A percentile compares a stretch with the other conserved stretches of the same genome.
Evolutionary conservation across 1,140 invertebrate species (phyloP).

Genomic region (Lordiphosa mommai): DNA sequence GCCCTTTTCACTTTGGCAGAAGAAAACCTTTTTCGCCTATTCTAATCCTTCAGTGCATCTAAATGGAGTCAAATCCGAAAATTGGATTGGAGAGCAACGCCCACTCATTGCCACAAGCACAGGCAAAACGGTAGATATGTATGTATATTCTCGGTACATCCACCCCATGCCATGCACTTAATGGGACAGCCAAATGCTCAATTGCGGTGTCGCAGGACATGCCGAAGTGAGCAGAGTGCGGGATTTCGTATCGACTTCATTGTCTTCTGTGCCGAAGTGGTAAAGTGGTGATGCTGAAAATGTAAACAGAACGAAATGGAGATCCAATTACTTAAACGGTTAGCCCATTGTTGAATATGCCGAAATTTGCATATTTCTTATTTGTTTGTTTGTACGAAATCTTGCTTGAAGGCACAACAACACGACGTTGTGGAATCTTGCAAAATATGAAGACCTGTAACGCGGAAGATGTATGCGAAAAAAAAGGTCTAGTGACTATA

Average conservation of each 20-base stretch:
- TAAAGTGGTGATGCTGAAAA: conserved; percentile 42
- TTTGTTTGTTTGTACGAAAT: conserved; percentile 10
- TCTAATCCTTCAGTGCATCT: conserved; percentile 63
- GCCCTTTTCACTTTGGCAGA: conserved; percentile 35
- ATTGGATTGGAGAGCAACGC: conserved; percentile 76
- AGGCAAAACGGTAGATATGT: conserved; percentile 11
- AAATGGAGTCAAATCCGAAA: conserved; percentile 73
- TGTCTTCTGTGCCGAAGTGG: conserved; percentile 39
- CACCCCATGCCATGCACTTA: conserved; percentile 38
- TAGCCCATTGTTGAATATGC: conserved; percentile 68
- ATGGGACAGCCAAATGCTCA: conserved; percentile 73
- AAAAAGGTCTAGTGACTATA: too few species aligned
- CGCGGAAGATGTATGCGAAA: too few species aligned
- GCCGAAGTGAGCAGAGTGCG: conserved; percentile 59
- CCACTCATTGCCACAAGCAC: conserved; percentile 51
- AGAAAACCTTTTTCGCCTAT: conserved; percentile 50
- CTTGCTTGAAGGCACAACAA: too few species aligned
- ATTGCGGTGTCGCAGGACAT: conserved; percentile 76
- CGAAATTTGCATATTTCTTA: conserved; percentile 64
- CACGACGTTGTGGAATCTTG: too few species aligned
- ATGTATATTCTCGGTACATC: conserved; percentile 1
- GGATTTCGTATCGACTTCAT: conserved; percentile 54
- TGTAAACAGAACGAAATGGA: conserved; percentile 78
- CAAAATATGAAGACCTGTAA: too few species aligned
- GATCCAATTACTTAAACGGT: conserved; percentile 79